Evolutionary conservation across 2,797 vertebrate species (phyloP), one percentile per base, ranked within the genome.

Genomic region (Halcyon smyrnensis): DNA sequence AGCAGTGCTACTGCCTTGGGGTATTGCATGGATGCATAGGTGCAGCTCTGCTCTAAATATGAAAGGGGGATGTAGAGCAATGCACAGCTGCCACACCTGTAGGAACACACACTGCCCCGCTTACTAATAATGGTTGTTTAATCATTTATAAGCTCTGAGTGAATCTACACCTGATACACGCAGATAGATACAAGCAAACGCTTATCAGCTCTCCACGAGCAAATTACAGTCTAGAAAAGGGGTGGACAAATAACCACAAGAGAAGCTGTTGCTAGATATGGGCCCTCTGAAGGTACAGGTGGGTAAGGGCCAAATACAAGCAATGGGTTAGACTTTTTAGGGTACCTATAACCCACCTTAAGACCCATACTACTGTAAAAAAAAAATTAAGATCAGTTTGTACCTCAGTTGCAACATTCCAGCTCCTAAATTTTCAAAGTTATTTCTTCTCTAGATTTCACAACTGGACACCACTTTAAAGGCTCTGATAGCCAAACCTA

Each of bases 1-100:
- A 64, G 45, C 32, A 43, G 39, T 37, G 34, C 23, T 70, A 8
- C 39, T 65, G n/a, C 14, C 39, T 43, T 39, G 36, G 62, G 50
- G 8, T 67, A 16, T 69, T 34, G 14, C 20, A 20, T 2, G 32
- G 54, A 28, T 37, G 18, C 4, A 2, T 7, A 15, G 34, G 23
- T 20, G 19, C 81, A 68, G n/a, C 8, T 30, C 59, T 27, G 37
- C 14, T 45, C 28, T 46, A 56, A 65, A 39, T 14, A 51, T 1
- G 39, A 36, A 43, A 50, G 53, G 14, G 32, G 64, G 18, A 45
- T 28, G 21, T 1, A 12, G 28, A 69, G 68, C 24, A 48, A 43
- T 0, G 7, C 15, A 37, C 45, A 59, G 37, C n/a, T 36, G 14
- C 27, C 48, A 4, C 13, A 15, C 23, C 34, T 1, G 6, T 16